Percentiles rank a stretch among this genome's conserved stretches.
Conservation (phyloP, 2,888 invertebrate species). For the Pegoplata infirma region DNA sequence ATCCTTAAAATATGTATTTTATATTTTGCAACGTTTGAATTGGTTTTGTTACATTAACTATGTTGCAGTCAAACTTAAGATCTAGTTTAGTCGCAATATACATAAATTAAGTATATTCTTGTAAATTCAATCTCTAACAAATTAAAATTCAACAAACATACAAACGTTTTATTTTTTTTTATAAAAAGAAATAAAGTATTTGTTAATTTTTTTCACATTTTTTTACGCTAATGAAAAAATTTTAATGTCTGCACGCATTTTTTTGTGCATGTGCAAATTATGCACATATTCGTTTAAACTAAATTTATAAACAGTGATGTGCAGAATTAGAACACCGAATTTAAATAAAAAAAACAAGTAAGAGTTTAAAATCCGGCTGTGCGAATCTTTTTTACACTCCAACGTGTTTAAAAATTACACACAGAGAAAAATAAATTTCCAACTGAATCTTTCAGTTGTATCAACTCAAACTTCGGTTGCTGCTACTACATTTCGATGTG, state of each 20-base stretch:
- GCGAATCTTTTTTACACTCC: too few relatives aligned
- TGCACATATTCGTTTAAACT: neutral
- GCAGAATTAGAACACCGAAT: too few relatives aligned
- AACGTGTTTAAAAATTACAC: too few relatives aligned
- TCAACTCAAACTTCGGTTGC: too few relatives aligned
- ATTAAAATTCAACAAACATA: neutral
- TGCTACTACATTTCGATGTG: too few relatives aligned
- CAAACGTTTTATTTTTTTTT: slow-evolving; percentile 2
- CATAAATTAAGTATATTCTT: slow-evolving; percentile 41
- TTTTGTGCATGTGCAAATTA: neutral
- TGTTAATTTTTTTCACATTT: slow-evolving; percentile 11
- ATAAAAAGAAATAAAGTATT: neutral
- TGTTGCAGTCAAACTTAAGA: slow-evolving; percentile 26
- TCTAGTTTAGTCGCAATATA: slow-evolving; percentile 17
- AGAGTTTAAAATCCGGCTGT: too few relatives aligned
- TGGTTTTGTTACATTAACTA: neutral
- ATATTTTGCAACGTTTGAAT: neutral
- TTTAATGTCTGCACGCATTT: slow-evolving; percentile 20
- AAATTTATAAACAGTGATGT: too few relatives aligned
- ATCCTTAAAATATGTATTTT: slow-evolving; percentile 20
- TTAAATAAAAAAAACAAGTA: too few relatives aligned
- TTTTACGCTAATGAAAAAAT: slow-evolving; percentile 40
- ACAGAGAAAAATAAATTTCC: too few relatives aligned
- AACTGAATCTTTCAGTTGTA: too few relatives aligned
- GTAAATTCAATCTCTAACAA: slow-evolving; percentile 22